Evolutionary conservation across 2,113 vertebrate genomes (phyloP), one percentile per base, ranked within the genome.

Genomic region (Lonchura striata): DNA sequence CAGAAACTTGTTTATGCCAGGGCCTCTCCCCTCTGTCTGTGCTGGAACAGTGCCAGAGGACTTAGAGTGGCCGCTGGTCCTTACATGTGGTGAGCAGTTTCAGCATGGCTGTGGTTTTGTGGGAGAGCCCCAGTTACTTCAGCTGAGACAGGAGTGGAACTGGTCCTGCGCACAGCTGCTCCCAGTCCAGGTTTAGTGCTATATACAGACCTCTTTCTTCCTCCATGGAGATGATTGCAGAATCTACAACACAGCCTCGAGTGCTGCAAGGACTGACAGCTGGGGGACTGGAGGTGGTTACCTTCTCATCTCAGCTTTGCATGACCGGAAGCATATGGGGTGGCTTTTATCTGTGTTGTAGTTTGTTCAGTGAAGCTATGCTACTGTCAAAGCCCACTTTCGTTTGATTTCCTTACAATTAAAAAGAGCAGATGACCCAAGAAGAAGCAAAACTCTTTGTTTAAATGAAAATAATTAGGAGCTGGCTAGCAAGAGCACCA

Each of bases 381-480:
- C 60, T 82, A 24, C 28, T 82, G 57, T 74, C 49, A 87, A 80
- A 89, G 53, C 31, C 69, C 53, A 31, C 19, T 71, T 76, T 91
- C 47, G 33, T 84, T 89, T 70, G 28, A 49, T 31, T 87, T 79
- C n/a, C 18, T 68, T 60, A 42, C 50, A 74, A n/a, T 61, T 83
- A 53, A 42, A 65, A 82, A 57, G 20, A 52, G 6, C 41, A 85
- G 69, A 94, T 76, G 59, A 89, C 46, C 46, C 54, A 61, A 46
- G 30, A 80, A 76, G 33, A 87, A 79, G 65, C 28, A 33, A 89
- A 89, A 11, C 7, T 71, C 31, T 85, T 85, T 61, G 65, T 76
- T 90, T 72, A 89, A 92, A 74, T 49, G 33, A 85, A 92, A 86
- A 88, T 86, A 77, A 80, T 90, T 82, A 81, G 21, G 39, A 86